Conservation (phyloP, 2,113 vertebrate species). For the Triplophysa siluroides region DNA sequence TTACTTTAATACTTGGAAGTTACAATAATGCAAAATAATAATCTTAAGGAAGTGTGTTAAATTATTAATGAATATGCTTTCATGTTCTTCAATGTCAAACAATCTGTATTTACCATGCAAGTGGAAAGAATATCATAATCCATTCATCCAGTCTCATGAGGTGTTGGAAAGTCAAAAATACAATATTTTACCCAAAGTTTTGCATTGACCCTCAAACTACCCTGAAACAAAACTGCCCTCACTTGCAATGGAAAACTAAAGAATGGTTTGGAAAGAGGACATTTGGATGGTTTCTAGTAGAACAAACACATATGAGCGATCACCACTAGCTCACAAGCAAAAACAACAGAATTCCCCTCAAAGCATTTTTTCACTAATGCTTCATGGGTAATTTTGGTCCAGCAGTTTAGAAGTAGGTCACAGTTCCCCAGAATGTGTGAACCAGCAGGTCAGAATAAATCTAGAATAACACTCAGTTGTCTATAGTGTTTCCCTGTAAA, state of each 20-base stretch:
- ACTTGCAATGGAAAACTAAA: slow-evolving; percentile 3
- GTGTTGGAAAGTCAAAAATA: background rate
- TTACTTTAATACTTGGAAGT: too few species aligned
- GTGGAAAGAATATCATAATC: background rate
- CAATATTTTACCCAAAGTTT: background rate
- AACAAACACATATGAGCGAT: background rate
- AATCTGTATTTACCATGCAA: too few species aligned
- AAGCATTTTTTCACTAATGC: slow-evolving; percentile 38
- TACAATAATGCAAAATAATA: too few species aligned
- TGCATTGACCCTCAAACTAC: background rate
- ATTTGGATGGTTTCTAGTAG: slow-evolving; percentile 2
- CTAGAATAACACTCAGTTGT: slow-evolving; percentile 8
- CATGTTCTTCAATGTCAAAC: too few species aligned
- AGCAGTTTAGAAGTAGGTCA: slow-evolving; percentile 46
- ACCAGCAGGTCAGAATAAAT: slow-evolving; percentile 45
- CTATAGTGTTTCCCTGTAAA: background rate
- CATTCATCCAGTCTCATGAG: too few species aligned
- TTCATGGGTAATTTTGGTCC: slow-evolving; percentile 44
- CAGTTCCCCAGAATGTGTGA: slow-evolving; percentile 34
- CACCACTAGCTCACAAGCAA: background rate
- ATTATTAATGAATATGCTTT: too few species aligned
- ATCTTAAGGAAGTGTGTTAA: too few species aligned
- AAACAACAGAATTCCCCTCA: slow-evolving; percentile 30
- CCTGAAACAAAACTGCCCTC: background rate
- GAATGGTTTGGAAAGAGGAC: background rate